These are phyloP conservation scores for Calonectris borealis DNA, from an alignment of 2,113 vertebrate species.

Conservation along the genomic window DNA sequence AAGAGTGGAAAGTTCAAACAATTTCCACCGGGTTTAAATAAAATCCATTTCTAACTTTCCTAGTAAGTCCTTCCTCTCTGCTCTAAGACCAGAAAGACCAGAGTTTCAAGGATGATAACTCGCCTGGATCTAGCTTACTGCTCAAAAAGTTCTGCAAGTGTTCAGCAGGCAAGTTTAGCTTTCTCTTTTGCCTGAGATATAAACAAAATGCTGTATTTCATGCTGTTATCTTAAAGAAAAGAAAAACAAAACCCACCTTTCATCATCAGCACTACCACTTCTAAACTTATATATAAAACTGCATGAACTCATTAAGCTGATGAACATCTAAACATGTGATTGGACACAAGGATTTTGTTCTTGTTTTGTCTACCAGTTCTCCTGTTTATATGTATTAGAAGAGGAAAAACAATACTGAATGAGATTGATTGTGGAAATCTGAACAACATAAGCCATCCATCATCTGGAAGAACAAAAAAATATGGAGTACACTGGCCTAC, in stretches of 20 bases:
- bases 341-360: conserved; percentile 71
- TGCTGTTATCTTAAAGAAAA: conserved; percentile 66
- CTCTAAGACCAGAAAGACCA: conserved; percentile 35
- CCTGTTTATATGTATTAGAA: conserved; percentile 72
- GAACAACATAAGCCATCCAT: conserved; percentile 63
- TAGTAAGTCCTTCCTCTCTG: conserved; percentile 50
- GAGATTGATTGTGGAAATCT: conserved; percentile 66
- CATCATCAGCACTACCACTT: conserved; percentile 71
- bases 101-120: conserved; percentile 55
- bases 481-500: conserved; percentile 79
- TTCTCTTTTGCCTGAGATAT: conserved; percentile 69
- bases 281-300: conserved; percentile 62
- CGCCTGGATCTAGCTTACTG: conserved; percentile 50
- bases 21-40: conserved; percentile 74
- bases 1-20: conserved; percentile 73
- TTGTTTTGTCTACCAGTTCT: conserved; percentile 74
- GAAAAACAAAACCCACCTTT: conserved; percentile 18
- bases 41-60: conserved; percentile 72
- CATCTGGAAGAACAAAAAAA: conserved; percentile 61
- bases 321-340: conserved; percentile 64
- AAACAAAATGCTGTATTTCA: conserved; percentile 64
- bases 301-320: conserved; percentile 75
- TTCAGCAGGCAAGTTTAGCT: conserved; percentile 55
- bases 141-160: conserved; percentile 56
- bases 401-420: conserved; percentile 65